Base-by-base conservation (phyloP, 2,888 invertebrate genomes). In the Sinohyriopsis cumingii region DNA sequence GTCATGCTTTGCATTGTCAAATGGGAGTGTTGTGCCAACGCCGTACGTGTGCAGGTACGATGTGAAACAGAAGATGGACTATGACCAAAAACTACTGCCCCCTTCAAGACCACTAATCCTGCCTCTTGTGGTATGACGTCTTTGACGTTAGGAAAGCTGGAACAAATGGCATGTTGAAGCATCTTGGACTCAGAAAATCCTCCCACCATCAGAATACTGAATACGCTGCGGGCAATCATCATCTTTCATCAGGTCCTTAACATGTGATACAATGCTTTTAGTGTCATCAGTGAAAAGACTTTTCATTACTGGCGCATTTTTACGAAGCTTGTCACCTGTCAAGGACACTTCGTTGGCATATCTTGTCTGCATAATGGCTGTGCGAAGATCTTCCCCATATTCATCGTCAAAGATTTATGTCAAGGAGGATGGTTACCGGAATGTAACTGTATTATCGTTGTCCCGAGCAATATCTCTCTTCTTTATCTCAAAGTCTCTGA, bases 401-500 rank as follows among this genome's bases (percentile, higher is more conserved):
- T 66, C 67, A 19, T 71, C 63, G 22, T 73, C 65, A 63, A 9
- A 33, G 9, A 33, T 33, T 33, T 33, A 9, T 33, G 7, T 33
- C 1, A 33, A 9, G 1, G 33, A 68, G 19, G 71, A 62, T 0
- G 73, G 70, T 3, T 71, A 61, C 45, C 71, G 68, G 6, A 67
- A 22, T 1, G 67, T 60, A n/a, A 67, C 22, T 28, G 33, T 18
- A 19, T 55, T 60, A 0, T 24, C 24, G 5, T 25, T 55, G 1
- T 67, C 33, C 3, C 53, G 15, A 61, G 55, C 25, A 67, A 9
- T 62, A 28, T 63, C 62, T 0, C 57, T 63, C 57, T 68, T 63
- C 53, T 68, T 63, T 6, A 68, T 12, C 80, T 78, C 0, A 89
- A 28, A 28, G 5, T 28, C 28, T 28, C 28, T 28, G 28, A 28